Conservation (phyloP, 2,797 vertebrate genomes). For the Tolypeutes matacus region DNA sequence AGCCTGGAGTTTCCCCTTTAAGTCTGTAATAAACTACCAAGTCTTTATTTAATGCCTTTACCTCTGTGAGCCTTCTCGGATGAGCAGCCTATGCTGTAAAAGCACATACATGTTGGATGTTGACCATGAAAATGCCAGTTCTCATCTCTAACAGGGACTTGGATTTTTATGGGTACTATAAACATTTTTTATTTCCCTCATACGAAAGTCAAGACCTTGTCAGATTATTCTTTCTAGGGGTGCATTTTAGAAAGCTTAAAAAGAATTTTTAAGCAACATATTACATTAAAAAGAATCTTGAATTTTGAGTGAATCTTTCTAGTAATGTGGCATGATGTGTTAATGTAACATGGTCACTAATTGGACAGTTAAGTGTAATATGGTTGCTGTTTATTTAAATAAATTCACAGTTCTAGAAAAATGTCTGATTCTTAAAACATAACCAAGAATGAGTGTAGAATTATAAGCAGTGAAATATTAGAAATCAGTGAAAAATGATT, state of each 20-base stretch:
- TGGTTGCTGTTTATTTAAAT: background rate
- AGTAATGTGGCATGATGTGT: too few species aligned
- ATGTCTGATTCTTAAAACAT: background rate
- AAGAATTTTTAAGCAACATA: constrained; percentile 11
- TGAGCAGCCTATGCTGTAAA: background rate
- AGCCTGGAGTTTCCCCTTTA: too few species aligned
- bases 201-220: background rate
- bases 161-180: background rate
- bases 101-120: background rate
- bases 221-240: background rate
- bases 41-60: too few species aligned
- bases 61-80: too few species aligned
- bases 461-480: constrained; percentile 55
- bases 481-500: background rate
- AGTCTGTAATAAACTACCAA: too few species aligned
- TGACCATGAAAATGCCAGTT: background rate
- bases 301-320: background rate
- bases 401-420: constrained; percentile 1
- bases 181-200: background rate
- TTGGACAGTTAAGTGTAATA: background rate
- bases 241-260: background rate
- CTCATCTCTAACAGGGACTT: background rate
- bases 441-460: constrained; percentile 20
- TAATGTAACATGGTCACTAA: background rate
- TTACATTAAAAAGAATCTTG: background rate